These are phyloP conservation scores for Paedocypris sp. DNA, from an alignment of 2,113 vertebrate species.

Conservation along the genomic window DNA sequence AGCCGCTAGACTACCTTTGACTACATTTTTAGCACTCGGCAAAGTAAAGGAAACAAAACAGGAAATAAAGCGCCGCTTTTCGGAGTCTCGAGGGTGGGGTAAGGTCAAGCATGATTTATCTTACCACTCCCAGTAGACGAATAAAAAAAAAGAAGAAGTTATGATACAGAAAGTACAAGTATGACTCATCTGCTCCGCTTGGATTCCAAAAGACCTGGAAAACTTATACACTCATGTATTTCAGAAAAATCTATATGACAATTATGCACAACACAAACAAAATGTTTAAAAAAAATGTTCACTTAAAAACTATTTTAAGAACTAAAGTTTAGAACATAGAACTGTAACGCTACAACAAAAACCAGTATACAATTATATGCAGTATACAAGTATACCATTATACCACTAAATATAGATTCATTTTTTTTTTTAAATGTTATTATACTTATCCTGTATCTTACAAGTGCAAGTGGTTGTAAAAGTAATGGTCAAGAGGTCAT, in stretches of 20 bases:
- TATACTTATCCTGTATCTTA: no score
- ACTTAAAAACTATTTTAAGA: not conserved
- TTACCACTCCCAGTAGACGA: constrained; percentile 21
- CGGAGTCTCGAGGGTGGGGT: not conserved
- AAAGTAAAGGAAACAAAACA: not conserved
- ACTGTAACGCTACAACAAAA: not conserved
- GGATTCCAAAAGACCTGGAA: not conserved
- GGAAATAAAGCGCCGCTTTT: not conserved
- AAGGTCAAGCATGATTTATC: constrained; percentile 44
- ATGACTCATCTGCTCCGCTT: not conserved
- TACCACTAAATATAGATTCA: no score
- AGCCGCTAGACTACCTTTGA: not conserved
- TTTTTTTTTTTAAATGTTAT: no score
- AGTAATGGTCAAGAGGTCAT: no score
- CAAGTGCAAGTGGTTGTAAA: no score
- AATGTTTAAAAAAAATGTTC: not conserved
- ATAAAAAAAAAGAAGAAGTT: constrained; percentile 50
- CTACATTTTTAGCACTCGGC: not conserved
- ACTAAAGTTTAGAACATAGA: not conserved
- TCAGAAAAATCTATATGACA: not conserved
- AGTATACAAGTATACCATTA: no score
- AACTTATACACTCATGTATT: not conserved
- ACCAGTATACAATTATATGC: no score
- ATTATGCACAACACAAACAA: no score
- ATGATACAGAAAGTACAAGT: constrained; percentile 29